Conservation (phyloP, 2,888 invertebrate species). For the Antheraea assamensis region DNA sequence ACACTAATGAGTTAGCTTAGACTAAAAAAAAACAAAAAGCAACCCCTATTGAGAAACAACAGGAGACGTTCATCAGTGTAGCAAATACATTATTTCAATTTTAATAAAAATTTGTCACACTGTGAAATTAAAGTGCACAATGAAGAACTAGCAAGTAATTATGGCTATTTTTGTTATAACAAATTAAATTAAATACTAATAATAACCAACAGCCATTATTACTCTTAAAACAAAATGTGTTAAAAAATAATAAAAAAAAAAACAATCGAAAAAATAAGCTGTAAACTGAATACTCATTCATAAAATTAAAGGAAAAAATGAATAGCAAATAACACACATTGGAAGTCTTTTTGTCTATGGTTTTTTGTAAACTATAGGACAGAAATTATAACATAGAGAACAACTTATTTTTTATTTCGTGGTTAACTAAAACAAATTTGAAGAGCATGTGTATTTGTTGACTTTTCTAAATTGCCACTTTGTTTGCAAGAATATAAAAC, state of each 20-base stretch:
- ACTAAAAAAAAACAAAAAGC: constrained; percentile 52
- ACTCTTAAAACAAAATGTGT: constrained; percentile 58
- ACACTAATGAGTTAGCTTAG: constrained; percentile 60
- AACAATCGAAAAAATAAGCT: constrained; percentile 72
- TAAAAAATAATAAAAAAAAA: constrained; percentile 33
- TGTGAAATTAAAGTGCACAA: constrained; percentile 43
- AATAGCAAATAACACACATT: constrained; percentile 25
- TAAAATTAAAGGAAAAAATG: constrained; percentile 38
- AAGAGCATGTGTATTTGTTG: constrained; percentile 47
- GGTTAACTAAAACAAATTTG: constrained; percentile 64
- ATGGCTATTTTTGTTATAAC: constrained; percentile 39
- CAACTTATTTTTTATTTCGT: constrained; percentile 76
- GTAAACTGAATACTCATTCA: constrained; percentile 60
- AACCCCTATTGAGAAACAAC: constrained; percentile 53
- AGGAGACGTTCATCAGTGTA: constrained; percentile 49
- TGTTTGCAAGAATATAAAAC: constrained; percentile 45
- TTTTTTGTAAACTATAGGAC: constrained; percentile 36
- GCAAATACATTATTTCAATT: constrained; percentile 31
- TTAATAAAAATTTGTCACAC: constrained; percentile 30
- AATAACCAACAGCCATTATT: constrained; percentile 44
- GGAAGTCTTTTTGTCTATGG: constrained; percentile 15
- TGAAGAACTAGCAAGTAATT: constrained; percentile 48
- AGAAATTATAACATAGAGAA: constrained; percentile 52
- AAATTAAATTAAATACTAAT: background rate
- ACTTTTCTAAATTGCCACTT: constrained; percentile 25